Evolutionary conservation across 1,140 invertebrate genomes (phyloP), one percentile per base, ranked within the genome.

Genomic region (Neodiprion pinetum): DNA sequence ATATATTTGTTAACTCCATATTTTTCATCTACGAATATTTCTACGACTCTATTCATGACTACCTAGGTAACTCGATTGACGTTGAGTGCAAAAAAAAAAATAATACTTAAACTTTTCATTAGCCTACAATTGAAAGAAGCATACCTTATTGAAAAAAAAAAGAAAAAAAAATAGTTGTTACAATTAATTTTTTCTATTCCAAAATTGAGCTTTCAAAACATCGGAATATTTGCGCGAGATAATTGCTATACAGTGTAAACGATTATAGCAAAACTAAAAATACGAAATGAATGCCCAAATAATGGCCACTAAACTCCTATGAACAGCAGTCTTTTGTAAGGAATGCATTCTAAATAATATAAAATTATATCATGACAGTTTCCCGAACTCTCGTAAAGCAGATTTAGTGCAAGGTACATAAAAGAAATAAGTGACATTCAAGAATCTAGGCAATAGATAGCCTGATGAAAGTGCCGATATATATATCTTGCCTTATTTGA

Each of bases 301-400:
- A 17, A 61, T 61, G 53, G 53, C n/a, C 53, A 61, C 5, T 61
- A 61, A 61, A 61, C 53, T 12, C 11, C 9, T 61, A 61, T 17
- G 53, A 76, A 73, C 67, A 71, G 80, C 80, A 81, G 80, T 81
- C 80, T 81, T 81, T 67, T 61, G 72, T 65, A 77, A 80, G 80
- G 77, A 81, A 81, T 81, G 80, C 80, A 80, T 78, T 74, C 23
- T 69, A 67, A 69, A 71, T 74, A 70, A 78, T 72, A 78, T 69
- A 67, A 81, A 28, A 66, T 76, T 72, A 71, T 50, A 68, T 76
- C 79, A 76, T 71, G 75, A 77, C 78, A 76, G 70, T 75, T 77
- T 72, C 70, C 72, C 75, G 67, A 69, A 67, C 47, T 76, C 61
- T 48, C 71, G 76, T 76, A 50, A 74, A 73, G 67, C 72, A 40